A percentile compares a stretch with the other conserved stretches of the same genome.
Conservation (phyloP, 2,797 vertebrate genomes). For the Enteromius paludinosus region DNA sequence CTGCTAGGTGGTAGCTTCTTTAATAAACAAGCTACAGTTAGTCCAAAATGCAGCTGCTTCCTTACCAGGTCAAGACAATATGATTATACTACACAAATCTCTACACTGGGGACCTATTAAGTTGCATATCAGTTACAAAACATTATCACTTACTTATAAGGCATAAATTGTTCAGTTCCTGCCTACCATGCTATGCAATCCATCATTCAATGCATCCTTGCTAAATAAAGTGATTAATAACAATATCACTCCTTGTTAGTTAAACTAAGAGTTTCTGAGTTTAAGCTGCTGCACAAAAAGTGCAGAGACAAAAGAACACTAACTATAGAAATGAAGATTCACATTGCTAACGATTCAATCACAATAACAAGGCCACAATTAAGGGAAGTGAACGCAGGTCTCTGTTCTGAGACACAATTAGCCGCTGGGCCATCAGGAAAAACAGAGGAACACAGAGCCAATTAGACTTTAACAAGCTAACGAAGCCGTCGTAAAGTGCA, state of each 20-base stretch:
- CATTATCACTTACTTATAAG: not conserved
- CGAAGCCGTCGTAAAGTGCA: not conserved
- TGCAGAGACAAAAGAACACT: not conserved
- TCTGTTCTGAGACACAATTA: not conserved
- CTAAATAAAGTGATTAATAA: not conserved
- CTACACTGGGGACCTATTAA: not conserved
- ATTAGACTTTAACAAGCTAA: constrained; percentile 6
- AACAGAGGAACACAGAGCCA: not conserved
- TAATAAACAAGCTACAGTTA: not conserved
- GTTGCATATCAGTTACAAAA: not conserved
- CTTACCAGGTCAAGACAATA: not conserved
- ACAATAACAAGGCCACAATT: not conserved
- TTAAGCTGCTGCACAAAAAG: not conserved
- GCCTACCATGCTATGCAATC: not conserved
- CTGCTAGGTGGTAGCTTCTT: not conserved
- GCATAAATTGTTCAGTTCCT: not conserved
- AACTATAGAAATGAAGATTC: not conserved
- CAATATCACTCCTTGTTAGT: not conserved
- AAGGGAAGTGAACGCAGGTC: not conserved
- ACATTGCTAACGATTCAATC: not conserved
- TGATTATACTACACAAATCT: not conserved
- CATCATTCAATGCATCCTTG: not conserved
- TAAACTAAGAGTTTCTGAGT: not conserved
- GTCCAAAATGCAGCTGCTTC: not conserved
- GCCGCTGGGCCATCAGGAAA: not conserved